Base-by-base conservation (phyloP, 2,797 vertebrate genomes). In the Sebastes minor region DNA sequence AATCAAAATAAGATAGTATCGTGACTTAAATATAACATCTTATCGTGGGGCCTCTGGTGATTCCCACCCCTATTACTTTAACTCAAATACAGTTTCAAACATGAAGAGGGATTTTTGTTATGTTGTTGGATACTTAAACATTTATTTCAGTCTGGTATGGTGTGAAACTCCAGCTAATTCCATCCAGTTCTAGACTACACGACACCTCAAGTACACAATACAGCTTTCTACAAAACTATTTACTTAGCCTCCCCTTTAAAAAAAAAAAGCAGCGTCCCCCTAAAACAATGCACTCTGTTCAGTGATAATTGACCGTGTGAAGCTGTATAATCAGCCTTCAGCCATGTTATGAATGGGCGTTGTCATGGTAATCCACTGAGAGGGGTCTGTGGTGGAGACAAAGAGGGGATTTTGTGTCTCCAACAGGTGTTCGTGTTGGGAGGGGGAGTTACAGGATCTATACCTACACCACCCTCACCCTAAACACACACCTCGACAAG, bases 341-440 rank as follows among this genome's bases (percentile, higher is more conserved):
- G 85, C 83, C 88, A 89, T 88, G 76, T 89, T 93, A 90, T 91
- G 91, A 95, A 95, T 93, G 83, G 86, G 23, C 10, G 93, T 95
- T 94, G 92, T 91, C 92, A 94, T 95, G 94, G 93, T 91, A 89
- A 95, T 92, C 76, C 86, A 76, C 74, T 69, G 78, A 91, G 88
- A 88, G 89, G 89, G 91, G 81, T 71, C 81, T 70, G 81, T 32
- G 61, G 81, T 33, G 63, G 83, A 90, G 90, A 95, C 94, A 95
- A 95, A 93, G 93, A 90, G 89, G 86, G 91, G 91, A 94, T 95
- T 94, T 94, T 91, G 91, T 94, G 91, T 95, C 93, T 92, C 92
- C 91, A 94, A 94, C 94, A 95, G 94, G 94, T 95, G 94, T 93
- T 94, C 84, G 18, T 72, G 87, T 90, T 83, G 87, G 85, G 46